phyloP scores from a whole-genome alignment of 2,113 vertebrate species.

The Lampris incognitus region DNA sequence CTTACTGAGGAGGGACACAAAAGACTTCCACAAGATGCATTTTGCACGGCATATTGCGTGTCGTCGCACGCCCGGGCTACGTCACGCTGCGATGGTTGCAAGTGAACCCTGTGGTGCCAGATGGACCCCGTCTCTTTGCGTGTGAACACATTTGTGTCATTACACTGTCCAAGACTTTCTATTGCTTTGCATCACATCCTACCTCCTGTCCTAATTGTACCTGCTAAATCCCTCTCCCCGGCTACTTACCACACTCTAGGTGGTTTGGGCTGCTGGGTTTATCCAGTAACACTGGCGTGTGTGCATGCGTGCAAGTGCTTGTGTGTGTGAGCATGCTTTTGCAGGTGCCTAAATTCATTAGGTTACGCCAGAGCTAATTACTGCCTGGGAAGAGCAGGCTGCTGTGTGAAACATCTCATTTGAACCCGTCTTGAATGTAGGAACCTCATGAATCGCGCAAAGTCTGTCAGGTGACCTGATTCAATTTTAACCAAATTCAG shows the following conservation, averaged over 20 bases:
- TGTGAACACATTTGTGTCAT: slow-evolving; percentile 25
- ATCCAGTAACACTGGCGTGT: slow-evolving; percentile 7
- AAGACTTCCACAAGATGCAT: background rate
- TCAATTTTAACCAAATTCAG: no score
- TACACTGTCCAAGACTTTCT: slow-evolving; percentile 3
- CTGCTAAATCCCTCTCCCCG: background rate
- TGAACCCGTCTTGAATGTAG: background rate
- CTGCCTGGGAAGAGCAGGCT: background rate
- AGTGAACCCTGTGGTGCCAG: slow-evolving; percentile 51
- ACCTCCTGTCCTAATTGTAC: background rate
- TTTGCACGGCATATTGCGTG: background rate
- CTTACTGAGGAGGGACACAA: background rate
- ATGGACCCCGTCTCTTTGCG: slow-evolving; percentile 50
- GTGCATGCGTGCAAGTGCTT: no score
- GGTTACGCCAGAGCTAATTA: background rate
- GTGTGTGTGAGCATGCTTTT: background rate
- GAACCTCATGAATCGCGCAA: background rate
- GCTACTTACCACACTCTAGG: background rate
- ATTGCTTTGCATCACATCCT: slow-evolving; percentile 20
- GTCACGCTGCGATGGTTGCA: slow-evolving; percentile 47
- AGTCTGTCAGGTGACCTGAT: background rate
- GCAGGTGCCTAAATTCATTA: slow-evolving; percentile 5
- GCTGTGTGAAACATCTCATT: background rate
- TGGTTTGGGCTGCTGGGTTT: background rate
- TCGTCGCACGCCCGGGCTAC: slow-evolving; percentile 11